Evolutionary conservation across 2,797 vertebrate species (phyloP).

Genomic region (Rallus crepitans): DNA sequence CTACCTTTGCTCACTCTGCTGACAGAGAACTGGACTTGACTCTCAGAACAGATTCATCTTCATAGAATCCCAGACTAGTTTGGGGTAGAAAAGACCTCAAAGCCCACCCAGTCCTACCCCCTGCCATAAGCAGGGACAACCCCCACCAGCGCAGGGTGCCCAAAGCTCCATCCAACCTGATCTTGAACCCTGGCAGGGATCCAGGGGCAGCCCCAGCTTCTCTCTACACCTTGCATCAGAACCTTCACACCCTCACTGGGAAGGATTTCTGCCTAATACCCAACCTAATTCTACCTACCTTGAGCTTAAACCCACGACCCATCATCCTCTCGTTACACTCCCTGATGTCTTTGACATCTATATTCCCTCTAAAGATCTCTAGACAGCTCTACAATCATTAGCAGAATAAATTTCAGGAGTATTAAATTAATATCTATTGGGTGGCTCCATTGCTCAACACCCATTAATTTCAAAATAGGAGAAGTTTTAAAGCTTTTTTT

Average conservation of each 20-base stretch:
- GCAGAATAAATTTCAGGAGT: not conserved
- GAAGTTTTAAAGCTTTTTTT: not conserved
- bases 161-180: not conserved
- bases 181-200: not conserved
- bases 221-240: not conserved
- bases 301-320: not conserved
- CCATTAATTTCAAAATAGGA: not conserved
- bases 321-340: not conserved
- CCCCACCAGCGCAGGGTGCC: rapidly evolving
- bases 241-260: rapidly evolving
- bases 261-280: not conserved
- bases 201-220: not conserved
- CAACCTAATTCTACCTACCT: not conserved
- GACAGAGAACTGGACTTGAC: not conserved
- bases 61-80: not conserved
- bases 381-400: not conserved
- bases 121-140: rapidly evolving
- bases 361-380: not conserved
- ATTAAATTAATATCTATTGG: not conserved
- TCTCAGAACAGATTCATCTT: not conserved
- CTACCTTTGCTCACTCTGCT: not conserved
- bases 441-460: not conserved
- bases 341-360: not conserved
- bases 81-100: not conserved
- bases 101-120: rapidly evolving